Base-by-base conservation (phyloP, 1,140 invertebrate species). In the Pteromalus puparum region DNA sequence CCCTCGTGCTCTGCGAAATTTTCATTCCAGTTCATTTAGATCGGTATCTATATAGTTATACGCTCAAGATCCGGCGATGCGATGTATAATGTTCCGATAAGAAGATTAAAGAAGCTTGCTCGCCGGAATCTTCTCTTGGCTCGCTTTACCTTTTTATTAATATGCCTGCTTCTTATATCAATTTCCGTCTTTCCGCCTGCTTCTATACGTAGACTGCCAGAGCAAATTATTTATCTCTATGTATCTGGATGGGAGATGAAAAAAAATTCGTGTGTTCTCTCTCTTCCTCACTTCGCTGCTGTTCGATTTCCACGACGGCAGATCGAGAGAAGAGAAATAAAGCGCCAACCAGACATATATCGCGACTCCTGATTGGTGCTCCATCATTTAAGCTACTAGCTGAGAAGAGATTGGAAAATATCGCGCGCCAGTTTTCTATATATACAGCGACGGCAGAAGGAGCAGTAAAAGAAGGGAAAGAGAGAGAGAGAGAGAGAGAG, bases 341-440 rank as follows among this genome's bases (percentile, higher is more conserved):
- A 81, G 46, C 18, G 68, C 24, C 12, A 73, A 5, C 15, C 70
- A 73, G 68, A 81, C 68, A 61, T 73, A 80, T 42, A 73, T 81
- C 73, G 28, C 42, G 18, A 61, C 18, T 73, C 42, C 68, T 81
- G 80, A 81, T 81, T 81, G 68, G 80, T 72, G 68, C 28, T 73
- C 68, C n/a, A 81, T 81, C 80, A 61, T 81, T 81, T 81, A 53
- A 73, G 80, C 80, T 73, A 61, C 48, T 81, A 76, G 46, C 38
- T 30, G 38, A 30, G 65, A 46, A 70, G n/a, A 80, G 42, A 81
- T 81, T 81, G 80, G 28, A 73, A 81, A 81, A 53, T 53, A 73
- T 81, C 65, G 61, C 18, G 15, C 21, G 53, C 9, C 65, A 21
- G 1, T 12, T 1, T 4, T 21, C 1, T 61, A n/a, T 61, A 21